Percentiles rank a stretch among this genome's conserved stretches.
phyloP scores from a whole-genome alignment of 2,797 vertebrate genomes.

The Anolis apletophallus region DNA sequence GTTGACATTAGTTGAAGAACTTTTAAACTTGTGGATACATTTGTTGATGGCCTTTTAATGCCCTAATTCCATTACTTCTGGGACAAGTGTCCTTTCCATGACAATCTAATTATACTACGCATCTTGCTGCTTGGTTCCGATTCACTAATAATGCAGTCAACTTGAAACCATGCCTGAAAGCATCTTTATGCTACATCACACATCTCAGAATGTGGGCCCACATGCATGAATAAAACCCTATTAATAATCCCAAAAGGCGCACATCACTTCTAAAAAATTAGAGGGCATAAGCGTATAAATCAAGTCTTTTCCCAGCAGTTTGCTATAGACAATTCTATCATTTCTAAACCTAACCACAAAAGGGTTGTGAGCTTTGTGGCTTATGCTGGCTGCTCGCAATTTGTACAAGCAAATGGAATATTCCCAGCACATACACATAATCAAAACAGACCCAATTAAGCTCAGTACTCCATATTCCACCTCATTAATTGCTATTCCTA shows the following conservation, averaged over 20 bases:
- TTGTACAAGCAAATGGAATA: slow-evolving; percentile 82
- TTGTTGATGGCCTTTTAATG: not conserved
- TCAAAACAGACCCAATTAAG: slow-evolving; percentile 87
- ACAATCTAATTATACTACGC: not conserved
- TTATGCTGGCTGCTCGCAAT: slow-evolving; percentile 76
- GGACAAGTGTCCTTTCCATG: not conserved
- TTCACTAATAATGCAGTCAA: slow-evolving; percentile 50
- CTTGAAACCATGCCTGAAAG: slow-evolving; percentile 52
- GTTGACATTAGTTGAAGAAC: not conserved
- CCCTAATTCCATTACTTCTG: not conserved
- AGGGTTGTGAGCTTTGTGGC: slow-evolving; percentile 75
- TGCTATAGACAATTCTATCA: slow-evolving; percentile 59
- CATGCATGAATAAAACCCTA: slow-evolving; percentile 35
- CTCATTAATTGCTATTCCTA: slow-evolving; percentile 86
- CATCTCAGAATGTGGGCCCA: slow-evolving; percentile 10
- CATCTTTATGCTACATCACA: slow-evolving; percentile 27
- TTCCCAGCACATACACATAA: slow-evolving; percentile 85
- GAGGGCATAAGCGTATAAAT: slow-evolving; percentile 47
- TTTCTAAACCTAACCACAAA: slow-evolving; percentile 69
- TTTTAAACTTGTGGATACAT: not conserved
- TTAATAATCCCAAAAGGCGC: slow-evolving; percentile 48
- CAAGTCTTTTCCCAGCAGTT: slow-evolving; percentile 67
- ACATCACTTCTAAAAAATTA: slow-evolving; percentile 66
- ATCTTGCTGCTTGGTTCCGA: not conserved
- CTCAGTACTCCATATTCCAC: slow-evolving; percentile 84